Evolutionary conservation across 2,797 vertebrate genomes (phyloP).

Genomic region (Lacerta viridis): DNA sequence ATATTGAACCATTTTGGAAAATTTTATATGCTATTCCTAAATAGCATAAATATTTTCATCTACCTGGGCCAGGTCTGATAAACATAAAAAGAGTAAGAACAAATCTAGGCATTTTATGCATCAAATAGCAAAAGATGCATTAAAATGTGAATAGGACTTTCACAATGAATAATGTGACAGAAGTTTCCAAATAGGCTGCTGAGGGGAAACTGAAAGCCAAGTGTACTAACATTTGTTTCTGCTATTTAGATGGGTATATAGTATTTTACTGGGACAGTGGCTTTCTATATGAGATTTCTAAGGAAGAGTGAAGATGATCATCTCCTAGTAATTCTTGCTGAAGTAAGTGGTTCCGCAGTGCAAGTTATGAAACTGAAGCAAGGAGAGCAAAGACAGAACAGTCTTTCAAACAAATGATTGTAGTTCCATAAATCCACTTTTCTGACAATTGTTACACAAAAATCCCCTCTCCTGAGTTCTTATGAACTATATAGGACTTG

Average conservation of each 20-base stretch:
- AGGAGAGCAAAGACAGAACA: not conserved
- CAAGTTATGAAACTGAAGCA: not conserved
- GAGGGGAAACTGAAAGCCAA: not conserved
- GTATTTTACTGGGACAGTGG: not conserved
- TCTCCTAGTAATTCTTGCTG: not conserved
- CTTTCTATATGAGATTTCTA: not conserved
- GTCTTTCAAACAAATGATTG: not conserved
- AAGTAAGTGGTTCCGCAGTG: not conserved
- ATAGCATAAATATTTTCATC: not conserved
- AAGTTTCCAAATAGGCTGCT: not conserved
- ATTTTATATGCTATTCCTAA: not conserved
- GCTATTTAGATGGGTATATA: not conserved
- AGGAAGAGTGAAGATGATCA: not conserved
- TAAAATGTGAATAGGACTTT: not conserved
- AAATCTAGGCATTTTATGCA: not conserved
- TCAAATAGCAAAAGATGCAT: not conserved
- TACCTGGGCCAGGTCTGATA: not conserved
- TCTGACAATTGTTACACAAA: not conserved
- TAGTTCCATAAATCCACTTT: not conserved
- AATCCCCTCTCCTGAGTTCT: not conserved
- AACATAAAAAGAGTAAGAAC: not conserved
- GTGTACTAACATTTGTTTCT: not conserved
- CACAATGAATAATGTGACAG: not conserved
- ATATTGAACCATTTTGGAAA: not conserved
- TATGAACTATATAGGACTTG: not conserved